Evolutionary conservation across 2,888 invertebrate species (phyloP).

Genomic region (Argyresthia albistria): DNA sequence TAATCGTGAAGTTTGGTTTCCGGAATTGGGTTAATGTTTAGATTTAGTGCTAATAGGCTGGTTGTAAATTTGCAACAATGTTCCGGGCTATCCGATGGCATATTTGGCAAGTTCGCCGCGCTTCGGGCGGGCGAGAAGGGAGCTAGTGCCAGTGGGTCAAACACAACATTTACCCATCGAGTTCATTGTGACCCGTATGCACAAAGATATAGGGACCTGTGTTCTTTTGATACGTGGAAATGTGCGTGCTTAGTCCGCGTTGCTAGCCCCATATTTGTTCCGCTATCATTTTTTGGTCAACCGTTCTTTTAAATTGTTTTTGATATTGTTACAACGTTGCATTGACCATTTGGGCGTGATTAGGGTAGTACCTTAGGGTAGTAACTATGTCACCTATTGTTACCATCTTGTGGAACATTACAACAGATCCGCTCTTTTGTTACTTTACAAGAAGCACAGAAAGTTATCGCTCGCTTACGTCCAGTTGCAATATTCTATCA

Average conservation of each 20-base stretch:
- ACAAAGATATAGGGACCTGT: constrained; percentile 12
- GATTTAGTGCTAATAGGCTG: constrained; percentile 71
- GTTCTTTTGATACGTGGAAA: too few relatives aligned
- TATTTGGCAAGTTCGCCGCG: constrained; percentile 58
- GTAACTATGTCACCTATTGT: too few relatives aligned
- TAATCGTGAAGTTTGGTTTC: constrained; percentile 59
- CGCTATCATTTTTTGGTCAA: constrained; percentile 29
- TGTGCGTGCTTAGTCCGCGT: constrained; percentile 4
- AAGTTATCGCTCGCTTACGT: too few relatives aligned
- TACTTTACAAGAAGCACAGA: too few relatives aligned
- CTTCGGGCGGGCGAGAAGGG: constrained; percentile 21
- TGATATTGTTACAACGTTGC: constrained; percentile 7
- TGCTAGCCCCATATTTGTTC: constrained; percentile 57
- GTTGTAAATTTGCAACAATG: constrained; percentile 66
- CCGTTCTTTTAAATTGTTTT: constrained; percentile 51
- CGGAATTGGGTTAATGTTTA: constrained; percentile 69
- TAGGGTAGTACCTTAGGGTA: too few relatives aligned
- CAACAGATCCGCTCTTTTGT: too few relatives aligned
- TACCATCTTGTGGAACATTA: too few relatives aligned
- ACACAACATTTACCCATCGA: too few relatives aligned
- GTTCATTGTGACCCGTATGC: constrained; percentile 12
- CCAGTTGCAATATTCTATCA: too few relatives aligned
- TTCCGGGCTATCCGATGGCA: constrained; percentile 67
- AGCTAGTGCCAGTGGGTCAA: too few relatives aligned
- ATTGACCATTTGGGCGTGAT: too few relatives aligned